phyloP scores from a whole-genome alignment of 2,888 invertebrate species.

The Amiota communis region DNA sequence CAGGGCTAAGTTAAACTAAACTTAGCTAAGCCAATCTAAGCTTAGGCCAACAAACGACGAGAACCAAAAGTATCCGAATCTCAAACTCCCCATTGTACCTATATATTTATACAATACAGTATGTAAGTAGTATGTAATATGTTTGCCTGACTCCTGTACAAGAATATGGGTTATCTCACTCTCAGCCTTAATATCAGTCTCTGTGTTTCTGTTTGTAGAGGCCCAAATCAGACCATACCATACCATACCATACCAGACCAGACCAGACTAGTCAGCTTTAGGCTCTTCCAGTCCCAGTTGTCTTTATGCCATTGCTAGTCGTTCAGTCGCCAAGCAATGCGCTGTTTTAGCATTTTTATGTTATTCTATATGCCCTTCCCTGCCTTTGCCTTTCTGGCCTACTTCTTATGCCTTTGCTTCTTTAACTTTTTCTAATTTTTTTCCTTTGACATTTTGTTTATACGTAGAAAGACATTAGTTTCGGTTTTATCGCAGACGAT shows the following conservation, averaged over 20 bases:
- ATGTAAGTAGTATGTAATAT: background rate
- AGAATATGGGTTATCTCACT: no score
- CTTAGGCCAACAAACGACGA: background rate
- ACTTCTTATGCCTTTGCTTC: no score
- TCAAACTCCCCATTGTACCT: no score
- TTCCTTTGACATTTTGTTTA: conserved; percentile 37
- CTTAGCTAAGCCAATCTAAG: background rate
- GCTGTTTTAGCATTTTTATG: conserved; percentile 63
- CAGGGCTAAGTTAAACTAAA: background rate
- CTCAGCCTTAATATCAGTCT: no score
- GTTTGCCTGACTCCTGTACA: background rate
- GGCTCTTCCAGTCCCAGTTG: background rate
- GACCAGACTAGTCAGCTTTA: background rate
- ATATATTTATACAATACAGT: no score
- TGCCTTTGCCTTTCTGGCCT: background rate
- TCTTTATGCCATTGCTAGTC: conserved; percentile 35
- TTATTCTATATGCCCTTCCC: conserved; percentile 1
- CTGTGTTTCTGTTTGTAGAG: no score
- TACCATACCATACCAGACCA: no score
- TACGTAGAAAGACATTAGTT: conserved; percentile 58
- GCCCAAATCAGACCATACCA: no score
- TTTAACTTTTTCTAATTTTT: no score
- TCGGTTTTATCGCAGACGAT: conserved; percentile 66
- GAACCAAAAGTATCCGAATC: no score
- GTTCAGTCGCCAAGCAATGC: conserved; percentile 53